Evolutionary conservation across 2,888 invertebrate species (phyloP), one percentile per base, ranked within the genome.

Genomic region (Antitype chi): DNA sequence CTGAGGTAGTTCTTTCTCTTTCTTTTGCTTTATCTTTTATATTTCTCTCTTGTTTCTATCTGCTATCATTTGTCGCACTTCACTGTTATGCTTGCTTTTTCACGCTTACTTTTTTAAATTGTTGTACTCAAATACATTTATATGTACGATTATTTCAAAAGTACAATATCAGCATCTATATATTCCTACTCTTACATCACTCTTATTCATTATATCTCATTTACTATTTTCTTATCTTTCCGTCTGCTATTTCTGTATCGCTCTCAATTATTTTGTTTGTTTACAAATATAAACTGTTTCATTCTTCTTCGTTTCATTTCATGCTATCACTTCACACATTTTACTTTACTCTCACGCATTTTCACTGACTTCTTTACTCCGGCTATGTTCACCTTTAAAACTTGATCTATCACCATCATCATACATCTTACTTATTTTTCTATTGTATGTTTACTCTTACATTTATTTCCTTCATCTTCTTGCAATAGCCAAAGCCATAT

Each of bases 1-100:
- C 94, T 93, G 89, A 85, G 93, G 92, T 94, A 94, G 94, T 92
- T 91, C 83, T 86, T 80, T 72, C 78, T 78, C 62, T 78, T 80
- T 80, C 57, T 69, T 38, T 83, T 80, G 64, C 74, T 71, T 74
- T 66, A n/a, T 74, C 57, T 80, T 47, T 75, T 57, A 25, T 90
- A 85, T 86, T 81, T 73, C 72, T 78, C 69, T 75, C 71, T 76
- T 85, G 8, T 71, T 73, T 62, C 32, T 63, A 23, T 60, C n/a
- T 74, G 66, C 66, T 73, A 23, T 72, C 32, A 53, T 71, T 70
- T 77, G 60, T 82, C 70, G 73, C 83, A 84, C 85, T 77, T 78
- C 76, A 81, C 82, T 88, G 70, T 85, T 72, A 78, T 83, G 81
- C 84, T 72, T 87, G 80, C 82, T 86, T 82, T 63, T 76, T 81